These are phyloP conservation scores for Geotrypetes seraphini DNA, from an alignment of 2,797 vertebrate species.

Conservation along the genomic window DNA sequence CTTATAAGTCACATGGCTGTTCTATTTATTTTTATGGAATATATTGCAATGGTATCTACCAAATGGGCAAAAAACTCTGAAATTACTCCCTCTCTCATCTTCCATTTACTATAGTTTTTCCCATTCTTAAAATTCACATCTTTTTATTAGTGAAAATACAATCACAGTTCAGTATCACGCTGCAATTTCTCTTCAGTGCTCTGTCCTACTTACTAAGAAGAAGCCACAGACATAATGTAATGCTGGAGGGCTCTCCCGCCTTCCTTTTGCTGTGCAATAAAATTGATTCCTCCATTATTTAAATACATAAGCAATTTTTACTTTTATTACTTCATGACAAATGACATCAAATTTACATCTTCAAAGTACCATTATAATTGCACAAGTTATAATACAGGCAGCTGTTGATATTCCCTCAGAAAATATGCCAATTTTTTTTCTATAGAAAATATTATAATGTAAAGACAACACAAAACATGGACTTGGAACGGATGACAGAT, in stretches of 20 bases:
- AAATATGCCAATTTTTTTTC: slow-evolving; percentile 54
- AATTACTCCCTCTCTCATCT: slow-evolving; percentile 27
- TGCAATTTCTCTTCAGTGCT: slow-evolving; percentile 27
- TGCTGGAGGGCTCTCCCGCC: slow-evolving; percentile 61
- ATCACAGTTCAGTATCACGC: slow-evolving; percentile 21
- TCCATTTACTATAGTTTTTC: slow-evolving; percentile 14
- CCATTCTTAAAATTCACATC: slow-evolving; percentile 15
- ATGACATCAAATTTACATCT: slow-evolving; percentile 94
- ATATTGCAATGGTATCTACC: no score
- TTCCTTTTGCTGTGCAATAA: slow-evolving; percentile 60
- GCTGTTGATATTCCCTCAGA: slow-evolving; percentile 69
- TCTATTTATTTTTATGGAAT: no score
- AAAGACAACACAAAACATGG: slow-evolving; percentile 74
- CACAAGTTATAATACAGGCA: slow-evolving; percentile 89
- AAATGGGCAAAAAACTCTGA: no score
- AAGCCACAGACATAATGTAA: slow-evolving; percentile 56
- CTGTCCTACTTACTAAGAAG: slow-evolving; percentile 38
- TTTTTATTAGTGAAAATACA: slow-evolving; percentile 26
- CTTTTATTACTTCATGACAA: slow-evolving; percentile 95
- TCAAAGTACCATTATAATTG: slow-evolving; percentile 75
- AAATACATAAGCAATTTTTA: slow-evolving; percentile 83
- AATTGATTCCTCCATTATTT: slow-evolving; percentile 60
- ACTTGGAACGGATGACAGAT: slow-evolving; percentile 63
- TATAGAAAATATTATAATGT: slow-evolving; percentile 57
- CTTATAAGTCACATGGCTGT: no score